Evolutionary conservation across 1,140 invertebrate genomes (phyloP).

Genomic region (Xylocopa sonorina): DNA sequence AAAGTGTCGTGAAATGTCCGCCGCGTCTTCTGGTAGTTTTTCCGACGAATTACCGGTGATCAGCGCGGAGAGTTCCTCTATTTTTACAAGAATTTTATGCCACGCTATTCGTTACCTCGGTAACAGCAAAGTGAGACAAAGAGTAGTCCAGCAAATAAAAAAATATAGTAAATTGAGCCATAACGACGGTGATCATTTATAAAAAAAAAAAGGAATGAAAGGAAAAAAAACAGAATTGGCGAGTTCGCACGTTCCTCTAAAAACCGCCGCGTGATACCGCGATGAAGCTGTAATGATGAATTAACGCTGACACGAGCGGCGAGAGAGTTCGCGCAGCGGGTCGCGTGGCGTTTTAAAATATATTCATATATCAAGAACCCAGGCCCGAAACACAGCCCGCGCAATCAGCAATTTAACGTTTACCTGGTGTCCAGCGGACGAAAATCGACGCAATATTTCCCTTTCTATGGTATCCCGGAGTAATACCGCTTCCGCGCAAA

Average conservation of each 20-base stretch:
- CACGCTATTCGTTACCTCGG: too few relatives aligned
- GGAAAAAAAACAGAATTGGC: too few relatives aligned
- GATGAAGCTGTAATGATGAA: slow-evolving; percentile 1
- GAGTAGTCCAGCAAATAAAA: background rate
- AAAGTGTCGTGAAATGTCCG: too few relatives aligned
- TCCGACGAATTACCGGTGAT: too few relatives aligned
- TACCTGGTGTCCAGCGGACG: background rate
- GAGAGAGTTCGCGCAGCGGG: background rate
- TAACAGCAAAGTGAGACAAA: too few relatives aligned
- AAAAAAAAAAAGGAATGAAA: too few relatives aligned
- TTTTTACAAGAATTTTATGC: too few relatives aligned
- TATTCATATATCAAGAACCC: slow-evolving; percentile 9
- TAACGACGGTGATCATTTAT: background rate
- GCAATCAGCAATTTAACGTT: slow-evolving; percentile 27
- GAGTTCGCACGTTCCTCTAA: background rate
- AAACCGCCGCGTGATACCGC: background rate
- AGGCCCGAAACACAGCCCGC: background rate
- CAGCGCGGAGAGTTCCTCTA: too few relatives aligned
- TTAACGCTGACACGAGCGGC: background rate
- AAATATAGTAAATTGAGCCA: background rate
- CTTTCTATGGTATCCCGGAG: slow-evolving; percentile 21
- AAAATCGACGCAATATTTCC: slow-evolving; percentile 38
- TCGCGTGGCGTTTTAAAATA: slow-evolving; percentile 17
- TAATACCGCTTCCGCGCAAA: slow-evolving; percentile 30
- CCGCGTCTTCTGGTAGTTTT: too few relatives aligned